Percentiles rank a stretch among this genome's conserved stretches.
These are phyloP conservation scores for Formica selysi DNA, from an alignment of 1,140 invertebrate species.

Conservation along the genomic window DNA sequence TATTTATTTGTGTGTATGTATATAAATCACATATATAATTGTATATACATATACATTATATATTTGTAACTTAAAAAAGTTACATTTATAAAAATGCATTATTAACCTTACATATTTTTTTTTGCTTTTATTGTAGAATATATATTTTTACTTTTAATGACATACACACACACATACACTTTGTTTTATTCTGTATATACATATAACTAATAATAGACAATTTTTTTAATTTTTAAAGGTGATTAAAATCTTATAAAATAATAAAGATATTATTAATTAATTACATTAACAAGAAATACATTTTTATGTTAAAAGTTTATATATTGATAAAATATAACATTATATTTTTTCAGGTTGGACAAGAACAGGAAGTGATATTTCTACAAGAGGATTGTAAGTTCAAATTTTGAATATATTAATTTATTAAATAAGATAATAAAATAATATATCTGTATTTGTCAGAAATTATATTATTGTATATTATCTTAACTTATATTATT, in stretches of 20 bases:
- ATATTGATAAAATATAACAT: neutral
- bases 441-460: constrained; percentile 6
- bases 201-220: neutral
- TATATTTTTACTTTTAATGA: constrained; percentile 7
- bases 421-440: constrained; percentile 11
- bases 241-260: neutral
- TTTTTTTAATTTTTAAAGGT: neutral
- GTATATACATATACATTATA: too few species aligned
- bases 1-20: neutral
- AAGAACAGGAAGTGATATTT: constrained; percentile 7
- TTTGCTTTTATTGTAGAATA: neutral
- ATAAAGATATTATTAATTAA: constrained; percentile 1
- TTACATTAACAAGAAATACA: neutral
- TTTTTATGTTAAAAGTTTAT: neutral
- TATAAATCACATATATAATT: too few species aligned
- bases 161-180: too few species aligned
- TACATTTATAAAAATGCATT: neutral
- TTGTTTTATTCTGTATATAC: neutral
- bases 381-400: constrained; percentile 34
- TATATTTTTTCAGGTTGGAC: constrained; percentile 33
- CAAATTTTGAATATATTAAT: constrained; percentile 19
- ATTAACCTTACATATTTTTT: neutral
- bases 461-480: neutral
- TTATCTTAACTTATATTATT: neutral
- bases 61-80: too few species aligned